Evolutionary conservation across 2,888 invertebrate species (phyloP).

Genomic region (Thera britannica): DNA sequence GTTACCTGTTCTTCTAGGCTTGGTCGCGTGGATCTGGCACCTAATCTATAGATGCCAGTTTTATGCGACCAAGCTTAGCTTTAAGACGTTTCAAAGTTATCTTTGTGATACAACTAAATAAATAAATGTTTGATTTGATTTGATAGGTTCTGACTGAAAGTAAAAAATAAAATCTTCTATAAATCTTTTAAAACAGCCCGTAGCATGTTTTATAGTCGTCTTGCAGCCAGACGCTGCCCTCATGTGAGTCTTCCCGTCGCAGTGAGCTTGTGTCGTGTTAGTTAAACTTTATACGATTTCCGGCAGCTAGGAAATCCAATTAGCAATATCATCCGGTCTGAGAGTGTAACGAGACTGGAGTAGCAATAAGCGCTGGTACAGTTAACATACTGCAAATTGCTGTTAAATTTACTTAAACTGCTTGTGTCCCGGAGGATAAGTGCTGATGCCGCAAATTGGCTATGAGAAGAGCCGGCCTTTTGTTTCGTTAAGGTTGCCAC

Average conservation of each 20-base stretch:
- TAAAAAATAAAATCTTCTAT: too few relatives aligned
- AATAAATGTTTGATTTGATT: too few relatives aligned
- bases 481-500: slow-evolving; percentile 18
- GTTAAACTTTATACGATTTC: slow-evolving; percentile 79
- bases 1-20: too few relatives aligned
- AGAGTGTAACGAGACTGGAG: slow-evolving; percentile 67
- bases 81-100: too few relatives aligned
- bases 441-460: slow-evolving; percentile 55
- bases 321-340: slow-evolving; percentile 79
- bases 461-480: slow-evolving; percentile 46
- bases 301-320: slow-evolving; percentile 77
- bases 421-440: slow-evolving; percentile 56
- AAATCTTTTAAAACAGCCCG: too few relatives aligned
- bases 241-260: slow-evolving; percentile 36
- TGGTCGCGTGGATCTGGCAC: too few relatives aligned
- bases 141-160: too few relatives aligned
- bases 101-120: too few relatives aligned
- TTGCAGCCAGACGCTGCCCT: slow-evolving; percentile 17
- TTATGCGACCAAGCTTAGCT: too few relatives aligned
- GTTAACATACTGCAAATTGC: slow-evolving; percentile 78
- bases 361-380: slow-evolving; percentile 67
- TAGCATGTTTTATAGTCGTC: slow-evolving; percentile 5
- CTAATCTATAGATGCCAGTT: too few relatives aligned
- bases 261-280: slow-evolving; percentile 62
- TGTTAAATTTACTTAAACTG: slow-evolving; percentile 74